Base-by-base conservation (phyloP, 2,797 vertebrate genomes). In the Apodemus agrarius region DNA sequence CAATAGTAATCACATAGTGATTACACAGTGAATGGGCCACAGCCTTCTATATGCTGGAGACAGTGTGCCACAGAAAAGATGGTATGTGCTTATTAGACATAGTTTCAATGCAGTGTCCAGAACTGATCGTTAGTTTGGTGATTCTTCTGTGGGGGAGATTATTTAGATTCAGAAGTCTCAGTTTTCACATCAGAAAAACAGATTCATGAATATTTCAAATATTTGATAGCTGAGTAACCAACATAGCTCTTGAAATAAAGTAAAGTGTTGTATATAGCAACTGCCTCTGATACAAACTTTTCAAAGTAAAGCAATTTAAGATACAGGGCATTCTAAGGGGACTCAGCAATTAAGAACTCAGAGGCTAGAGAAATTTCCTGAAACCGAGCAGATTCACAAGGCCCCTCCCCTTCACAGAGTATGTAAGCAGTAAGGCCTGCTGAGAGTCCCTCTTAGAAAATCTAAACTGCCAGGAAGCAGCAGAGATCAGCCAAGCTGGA, bases 111-210 rank as follows among this genome's bases (percentile, higher is more conserved):
- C 6, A 16, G 92, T 22, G 40, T 63, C 16, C 13, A 88, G 34
- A 75, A 65, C 3, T 54, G 76, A 40, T 43, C 9, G 6, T 63
- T 89, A 22, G 52, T 75, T 89, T 75, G 26, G 29, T 59, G 49
- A 87, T 46, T 75, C 40, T 7, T 90, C 14, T 61, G 17, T 0
- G 0, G 57, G 57, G 16, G 21, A 87, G 52, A 83, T n/a, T 31
- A 17, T 79, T 93, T 65, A 91, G 57, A 80, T 88, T 67, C 89
- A 59, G 11, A 16, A 90, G 69, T 49, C 22, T 92, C n/a, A n/a
- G 31, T 81, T 93, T 89, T 63, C 40, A 81, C 40, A 89, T 69
- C 31, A 92, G 40, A 89, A 81, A 93, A 88, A 52, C 3, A 86
- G 26, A 52, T 85, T 81, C 57, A 80, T 61, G n/a, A 65, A 67